These are phyloP conservation scores for Brienomyrus longianalis DNA, from an alignment of 2,113 vertebrate species.

Conservation along the genomic window DNA sequence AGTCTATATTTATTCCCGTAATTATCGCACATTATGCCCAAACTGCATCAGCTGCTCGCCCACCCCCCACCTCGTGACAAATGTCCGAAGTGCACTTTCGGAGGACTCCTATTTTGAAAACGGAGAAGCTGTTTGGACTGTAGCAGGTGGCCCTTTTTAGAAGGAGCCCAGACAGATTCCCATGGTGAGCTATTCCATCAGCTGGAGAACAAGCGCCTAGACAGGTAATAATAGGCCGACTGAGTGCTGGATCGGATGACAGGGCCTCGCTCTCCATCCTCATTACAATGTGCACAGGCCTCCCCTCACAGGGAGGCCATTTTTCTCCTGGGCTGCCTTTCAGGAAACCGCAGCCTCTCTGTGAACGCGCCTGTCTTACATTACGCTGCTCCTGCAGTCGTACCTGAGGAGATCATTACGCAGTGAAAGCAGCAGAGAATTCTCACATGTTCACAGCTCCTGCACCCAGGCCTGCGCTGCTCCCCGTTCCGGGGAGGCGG, in stretches of 20 bases:
- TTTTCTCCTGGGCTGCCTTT: constrained; percentile 6
- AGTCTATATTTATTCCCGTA: constrained; percentile 62
- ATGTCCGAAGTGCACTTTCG: constrained; percentile 54
- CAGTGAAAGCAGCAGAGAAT: not conserved
- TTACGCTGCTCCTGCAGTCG: not conserved
- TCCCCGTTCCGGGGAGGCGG: not conserved
- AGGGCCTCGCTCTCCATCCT: not conserved
- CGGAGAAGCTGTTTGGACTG: constrained; percentile 55
- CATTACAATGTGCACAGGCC: not conserved
- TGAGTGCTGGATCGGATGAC: constrained; percentile 6
- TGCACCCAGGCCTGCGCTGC: not conserved
- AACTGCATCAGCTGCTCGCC: constrained; percentile 62
- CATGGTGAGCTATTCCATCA: constrained; percentile 45
- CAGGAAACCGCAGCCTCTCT: not conserved
- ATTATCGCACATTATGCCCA: constrained; percentile 68
- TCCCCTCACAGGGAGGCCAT: not conserved
- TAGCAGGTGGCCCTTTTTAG: constrained; percentile 60
- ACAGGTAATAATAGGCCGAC: constrained; percentile 36
- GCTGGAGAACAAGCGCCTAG: constrained; percentile 60
- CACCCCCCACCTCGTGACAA: constrained; percentile 44
- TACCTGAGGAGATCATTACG: not conserved
- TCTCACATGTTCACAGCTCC: not conserved
- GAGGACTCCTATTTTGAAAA: constrained; percentile 62
- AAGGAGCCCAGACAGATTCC: constrained; percentile 51
- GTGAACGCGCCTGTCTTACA: not conserved